Conservation (phyloP, 2,888 invertebrate species). For the Cheilosia grossa region DNA sequence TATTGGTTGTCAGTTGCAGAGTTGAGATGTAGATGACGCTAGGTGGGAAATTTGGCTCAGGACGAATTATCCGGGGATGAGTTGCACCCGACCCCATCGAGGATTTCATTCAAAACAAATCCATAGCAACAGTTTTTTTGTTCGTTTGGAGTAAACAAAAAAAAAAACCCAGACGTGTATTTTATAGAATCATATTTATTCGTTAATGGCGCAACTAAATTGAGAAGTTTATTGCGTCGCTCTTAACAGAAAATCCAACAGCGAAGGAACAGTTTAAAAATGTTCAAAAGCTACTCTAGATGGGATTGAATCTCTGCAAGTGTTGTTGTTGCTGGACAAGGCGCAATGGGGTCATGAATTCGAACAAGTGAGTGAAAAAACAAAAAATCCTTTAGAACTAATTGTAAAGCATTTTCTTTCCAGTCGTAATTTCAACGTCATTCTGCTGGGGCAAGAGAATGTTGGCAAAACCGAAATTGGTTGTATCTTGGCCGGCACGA, state of each 20-base stretch:
- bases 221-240: background rate
- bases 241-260: background rate
- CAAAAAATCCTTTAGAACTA: background rate
- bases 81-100: no score
- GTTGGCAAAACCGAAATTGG: constrained; percentile 82
- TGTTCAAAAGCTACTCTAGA: constrained; percentile 39
- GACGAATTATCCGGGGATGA: no score
- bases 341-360: background rate
- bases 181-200: background rate
- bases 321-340: constrained; percentile 69
- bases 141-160: background rate
- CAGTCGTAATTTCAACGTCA: constrained; percentile 75
- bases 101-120: background rate
- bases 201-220: no score
- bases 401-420: constrained; percentile 3
- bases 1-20: no score
- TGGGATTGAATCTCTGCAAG: constrained; percentile 75
- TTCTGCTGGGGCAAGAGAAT: constrained; percentile 79
- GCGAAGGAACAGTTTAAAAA: background rate
- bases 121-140: constrained; percentile 4
- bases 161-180: background rate
- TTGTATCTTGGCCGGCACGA: constrained; percentile 76
- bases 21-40: no score
- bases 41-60: no score
- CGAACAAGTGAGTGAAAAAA: constrained; percentile 21